These are phyloP conservation scores for Cavia porcellus DNA, from an alignment of 2,113 vertebrate species.

Conservation along the genomic window DNA sequence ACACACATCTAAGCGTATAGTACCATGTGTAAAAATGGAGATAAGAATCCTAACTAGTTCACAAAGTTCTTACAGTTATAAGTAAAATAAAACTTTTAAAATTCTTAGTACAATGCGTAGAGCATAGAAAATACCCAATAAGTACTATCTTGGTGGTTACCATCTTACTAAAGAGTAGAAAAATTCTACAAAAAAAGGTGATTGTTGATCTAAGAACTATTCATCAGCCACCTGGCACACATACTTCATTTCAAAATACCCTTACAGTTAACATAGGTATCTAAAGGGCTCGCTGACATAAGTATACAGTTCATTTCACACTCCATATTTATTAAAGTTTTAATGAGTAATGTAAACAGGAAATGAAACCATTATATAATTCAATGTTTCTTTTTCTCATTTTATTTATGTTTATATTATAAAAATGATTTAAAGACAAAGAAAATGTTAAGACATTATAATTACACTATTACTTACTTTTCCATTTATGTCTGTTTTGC, in stretches of 20 bases:
- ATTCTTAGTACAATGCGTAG: background rate
- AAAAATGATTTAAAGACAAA: conserved; percentile 48
- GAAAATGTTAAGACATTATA: conserved; percentile 37
- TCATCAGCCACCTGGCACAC: conserved; percentile 33
- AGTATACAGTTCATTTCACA: conserved; percentile 65
- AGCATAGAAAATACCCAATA: background rate
- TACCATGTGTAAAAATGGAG: background rate
- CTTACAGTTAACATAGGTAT: conserved; percentile 63
- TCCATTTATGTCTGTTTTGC: background rate
- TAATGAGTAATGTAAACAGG: conserved; percentile 67
- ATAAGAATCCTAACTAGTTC: background rate
- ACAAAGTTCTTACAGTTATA: background rate
- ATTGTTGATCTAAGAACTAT: conserved; percentile 21
- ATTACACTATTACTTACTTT: background rate
- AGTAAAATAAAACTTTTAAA: conserved; percentile 38
- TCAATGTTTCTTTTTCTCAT: conserved; percentile 59
- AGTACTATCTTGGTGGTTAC: background rate
- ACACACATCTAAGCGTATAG: background rate
- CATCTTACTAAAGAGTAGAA: conserved; percentile 44
- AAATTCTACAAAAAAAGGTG: conserved; percentile 23
- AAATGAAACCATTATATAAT: conserved; percentile 60
- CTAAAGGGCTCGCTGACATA: conserved; percentile 57
- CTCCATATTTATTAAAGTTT: conserved; percentile 43
- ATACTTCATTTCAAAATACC: conserved; percentile 67
- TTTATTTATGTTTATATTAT: conserved; percentile 50